Base-by-base conservation (phyloP, 1,140 invertebrate genomes). In the Spodoptera litura region DNA sequence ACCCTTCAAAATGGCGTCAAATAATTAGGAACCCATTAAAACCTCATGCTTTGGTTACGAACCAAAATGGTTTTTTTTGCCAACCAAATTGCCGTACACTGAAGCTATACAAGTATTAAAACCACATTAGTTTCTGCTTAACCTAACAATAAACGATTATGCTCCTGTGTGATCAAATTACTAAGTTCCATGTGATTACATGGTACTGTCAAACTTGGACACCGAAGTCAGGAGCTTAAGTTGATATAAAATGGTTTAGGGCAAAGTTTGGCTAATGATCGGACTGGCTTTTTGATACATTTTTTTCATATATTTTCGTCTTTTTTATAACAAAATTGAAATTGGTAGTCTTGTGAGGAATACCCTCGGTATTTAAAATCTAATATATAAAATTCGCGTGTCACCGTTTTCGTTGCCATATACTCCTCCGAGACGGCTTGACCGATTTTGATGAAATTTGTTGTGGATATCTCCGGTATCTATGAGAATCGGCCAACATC, bases 1-100 rank as follows among this genome's bases (percentile, higher is more conserved):
- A 75, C 73, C 71, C 71, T 59, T 49, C 31, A 62, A 75, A 75
- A 75, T 53, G 73, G 58, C 73, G 58, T 83, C 84, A 85, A 88
- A 91, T 90, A 91, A 92, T 92, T 92, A 91, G 87, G 88, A 83
- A 83, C 78, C 53, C 87, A 86, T 89, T 87, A 88, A 9, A 88
- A 87, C 87, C 89, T 89, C 89, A 90, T 89, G 88, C 89, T 84
- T 85, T 85, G 89, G 77, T 44, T 44, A 10, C 38, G 62, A 20
- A 84, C 82, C 84, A 89, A 91, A 91, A 88, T 82, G 79, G 77
- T 82, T 91, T 91, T 91, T 90, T 91, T 87, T 79, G 83, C 74
- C 83, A 78, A 75, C 87, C 86, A 91, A 91, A 92, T 89, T 91
- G 86, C 80, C 79, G 81, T 84, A 76, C 86, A 85, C 83, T 85